A percentile compares a stretch with the other conserved stretches of the same genome.
Evolutionary conservation across 2,888 invertebrate species (phyloP).

Genomic region (Clistopyga incitator): DNA sequence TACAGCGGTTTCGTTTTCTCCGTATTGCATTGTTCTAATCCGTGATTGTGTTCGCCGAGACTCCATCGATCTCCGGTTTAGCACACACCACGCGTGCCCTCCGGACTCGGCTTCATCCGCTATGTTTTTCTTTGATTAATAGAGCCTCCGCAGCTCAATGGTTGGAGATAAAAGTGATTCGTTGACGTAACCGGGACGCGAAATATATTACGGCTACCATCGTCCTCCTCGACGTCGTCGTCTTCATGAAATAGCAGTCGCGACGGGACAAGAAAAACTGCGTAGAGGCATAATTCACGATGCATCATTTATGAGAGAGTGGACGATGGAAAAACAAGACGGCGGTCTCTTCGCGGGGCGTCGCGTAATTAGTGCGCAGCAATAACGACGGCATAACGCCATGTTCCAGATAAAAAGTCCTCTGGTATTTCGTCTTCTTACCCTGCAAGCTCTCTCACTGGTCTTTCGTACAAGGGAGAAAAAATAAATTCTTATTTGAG

Average conservation of each 20-base stretch:
- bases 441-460: conserved; percentile 11
- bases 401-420: conserved; percentile 41
- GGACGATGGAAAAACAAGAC: conserved; percentile 59
- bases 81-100: conserved; percentile 27
- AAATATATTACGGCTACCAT: conserved; percentile 35
- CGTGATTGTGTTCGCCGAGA: conserved; percentile 4
- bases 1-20: conserved; percentile 18
- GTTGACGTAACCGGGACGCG: conserved; percentile 54
- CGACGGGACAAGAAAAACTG: conserved; percentile 52
- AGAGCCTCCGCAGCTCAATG: conserved; percentile 47
- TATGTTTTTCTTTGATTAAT: conserved; percentile 49
- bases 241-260: conserved; percentile 47
- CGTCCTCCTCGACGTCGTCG: conserved; percentile 11
- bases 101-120: neutral
- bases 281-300: conserved; percentile 67
- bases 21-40: conserved; percentile 29
- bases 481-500: conserved; percentile 39
- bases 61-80: conserved; percentile 14
- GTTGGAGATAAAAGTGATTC: conserved; percentile 48
- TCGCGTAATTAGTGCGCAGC: conserved; percentile 67
- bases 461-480: conserved; percentile 22
- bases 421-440: conserved; percentile 45
- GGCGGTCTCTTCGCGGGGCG: conserved; percentile 57
- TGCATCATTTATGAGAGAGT: conserved; percentile 69
- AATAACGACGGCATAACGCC: conserved; percentile 34